Conservation (phyloP, 2,113 vertebrate species). For the Megaleporinus macrocephalus region DNA sequence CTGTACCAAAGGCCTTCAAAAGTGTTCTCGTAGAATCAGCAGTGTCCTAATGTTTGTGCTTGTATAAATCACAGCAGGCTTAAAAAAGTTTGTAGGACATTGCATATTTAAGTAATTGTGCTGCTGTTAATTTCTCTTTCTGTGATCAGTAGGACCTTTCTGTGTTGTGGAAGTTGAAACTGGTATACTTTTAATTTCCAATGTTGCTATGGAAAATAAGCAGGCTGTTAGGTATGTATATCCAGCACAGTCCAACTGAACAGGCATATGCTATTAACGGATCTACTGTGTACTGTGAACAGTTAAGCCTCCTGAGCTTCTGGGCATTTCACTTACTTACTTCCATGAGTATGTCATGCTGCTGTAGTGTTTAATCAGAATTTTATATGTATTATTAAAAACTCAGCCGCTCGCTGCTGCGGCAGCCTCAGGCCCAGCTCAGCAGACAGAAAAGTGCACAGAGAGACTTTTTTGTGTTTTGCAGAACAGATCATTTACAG, state of each 20-base stretch:
- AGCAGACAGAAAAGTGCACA: background rate
- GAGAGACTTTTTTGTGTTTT: background rate
- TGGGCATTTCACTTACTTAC: background rate
- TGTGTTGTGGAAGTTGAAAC: background rate
- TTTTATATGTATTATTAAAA: background rate
- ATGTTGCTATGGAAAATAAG: background rate
- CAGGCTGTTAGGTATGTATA: background rate
- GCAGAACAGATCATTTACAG: conserved; percentile 2
- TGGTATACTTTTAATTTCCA: background rate
- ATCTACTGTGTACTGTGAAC: background rate
- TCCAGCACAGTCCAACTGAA: background rate
- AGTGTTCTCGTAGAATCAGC: too few species aligned
- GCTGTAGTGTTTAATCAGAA: conserved; percentile 2
- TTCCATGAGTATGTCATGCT: background rate
- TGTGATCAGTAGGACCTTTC: background rate
- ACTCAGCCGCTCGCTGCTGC: background rate
- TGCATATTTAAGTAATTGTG: background rate
- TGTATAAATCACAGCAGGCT: background rate
- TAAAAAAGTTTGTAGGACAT: too few species aligned
- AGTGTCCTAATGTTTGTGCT: too few species aligned
- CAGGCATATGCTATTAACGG: background rate
- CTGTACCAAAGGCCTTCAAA: background rate
- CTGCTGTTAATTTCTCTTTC: background rate
- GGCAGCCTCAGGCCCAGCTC: background rate
- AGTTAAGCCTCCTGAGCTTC: background rate